Evolutionary conservation across 1,140 invertebrate genomes (phyloP), one percentile per base, ranked within the genome.

Genomic region (Subanguina moxae): DNA sequence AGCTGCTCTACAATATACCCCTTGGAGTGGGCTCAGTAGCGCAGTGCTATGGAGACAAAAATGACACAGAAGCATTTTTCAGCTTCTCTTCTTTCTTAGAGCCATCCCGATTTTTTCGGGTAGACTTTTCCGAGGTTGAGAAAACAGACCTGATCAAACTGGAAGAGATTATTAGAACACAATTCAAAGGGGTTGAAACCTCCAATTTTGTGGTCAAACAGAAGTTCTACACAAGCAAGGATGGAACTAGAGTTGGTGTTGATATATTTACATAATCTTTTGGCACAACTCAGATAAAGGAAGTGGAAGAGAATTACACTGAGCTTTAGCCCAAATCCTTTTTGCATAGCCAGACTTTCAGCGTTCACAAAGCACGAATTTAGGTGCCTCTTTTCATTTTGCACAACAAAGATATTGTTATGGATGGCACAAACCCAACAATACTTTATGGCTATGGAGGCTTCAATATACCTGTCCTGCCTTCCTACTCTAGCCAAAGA

Each of bases 381-480:
- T 38, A 74, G 65, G 81, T 98, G 73, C 95, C 95, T 1, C 97
- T 98, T 94, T 99, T 96, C 84, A 89, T 98, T 71, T 88, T 96
- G 28, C 88, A 89, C 72, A 89, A 88, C 80, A 91, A 91, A 84
- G 89, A 90, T 84, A 78, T 87, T 13, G 52, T 77, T 38, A 73
- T 80, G 65, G 88, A 92, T 85, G 89, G 89, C 32, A 86, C 85
- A 48, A 89, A 88, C 83, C 90, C 89, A 27, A 90, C 88, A 67
- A 84, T 96, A 15, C 84, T 98, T 19, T 97, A 97, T 84, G 94
- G 93, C 21, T 99, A 98, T 85, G 95, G 94, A 52, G 94, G 94
- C 0, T 98, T 97, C 82, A 95, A 94, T 85, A 89, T 95, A 64
- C 90, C 90, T 76, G 86, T 95, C 67, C 89, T 89, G 78, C 94